phyloP scores from a whole-genome alignment of 2,113 vertebrate species.

The Austrofundulus limnaeus region DNA sequence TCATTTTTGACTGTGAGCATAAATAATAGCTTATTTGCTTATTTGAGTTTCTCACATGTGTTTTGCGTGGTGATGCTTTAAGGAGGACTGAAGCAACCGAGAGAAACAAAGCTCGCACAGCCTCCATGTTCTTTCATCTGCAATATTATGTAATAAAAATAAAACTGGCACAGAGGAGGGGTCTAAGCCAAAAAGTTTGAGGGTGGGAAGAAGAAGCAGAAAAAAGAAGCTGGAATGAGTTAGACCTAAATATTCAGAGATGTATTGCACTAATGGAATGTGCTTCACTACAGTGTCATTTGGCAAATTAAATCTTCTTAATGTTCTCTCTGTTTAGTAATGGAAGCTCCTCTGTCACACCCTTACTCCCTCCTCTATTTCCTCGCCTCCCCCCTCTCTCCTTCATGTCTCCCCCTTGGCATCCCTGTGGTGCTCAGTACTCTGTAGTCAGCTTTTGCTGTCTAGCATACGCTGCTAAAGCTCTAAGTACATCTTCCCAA shows the following conservation, averaged over 20 bases:
- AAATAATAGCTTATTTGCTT: constrained; percentile 24
- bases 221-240: constrained; percentile 32
- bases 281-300: constrained; percentile 64
- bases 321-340: constrained; percentile 66
- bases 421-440: constrained; percentile 57
- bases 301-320: constrained; percentile 71
- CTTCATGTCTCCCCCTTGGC: constrained; percentile 59
- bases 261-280: constrained; percentile 61
- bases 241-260: constrained; percentile 59
- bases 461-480: constrained; percentile 67
- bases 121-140: constrained; percentile 47
- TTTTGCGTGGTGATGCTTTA: constrained; percentile 14
- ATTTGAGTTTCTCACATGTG: constrained; percentile 16
- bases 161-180: constrained; percentile 50
- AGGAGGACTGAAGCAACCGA: constrained; percentile 9
- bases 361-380: constrained; percentile 15
- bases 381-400: constrained; percentile 51
- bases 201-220: constrained; percentile 25
- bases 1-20: constrained; percentile 21
- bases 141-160: constrained; percentile 66
- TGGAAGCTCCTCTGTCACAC: constrained; percentile 58
- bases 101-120: constrained; percentile 34
- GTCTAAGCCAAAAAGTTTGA: constrained; percentile 41
- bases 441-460: constrained; percentile 68
- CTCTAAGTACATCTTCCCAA: constrained; percentile 69